A percentile compares a stretch with the other conserved stretches of the same genome.
These are phyloP conservation scores for Chrosomus eos DNA, from an alignment of 2,797 vertebrate species.

Conservation along the genomic window DNA sequence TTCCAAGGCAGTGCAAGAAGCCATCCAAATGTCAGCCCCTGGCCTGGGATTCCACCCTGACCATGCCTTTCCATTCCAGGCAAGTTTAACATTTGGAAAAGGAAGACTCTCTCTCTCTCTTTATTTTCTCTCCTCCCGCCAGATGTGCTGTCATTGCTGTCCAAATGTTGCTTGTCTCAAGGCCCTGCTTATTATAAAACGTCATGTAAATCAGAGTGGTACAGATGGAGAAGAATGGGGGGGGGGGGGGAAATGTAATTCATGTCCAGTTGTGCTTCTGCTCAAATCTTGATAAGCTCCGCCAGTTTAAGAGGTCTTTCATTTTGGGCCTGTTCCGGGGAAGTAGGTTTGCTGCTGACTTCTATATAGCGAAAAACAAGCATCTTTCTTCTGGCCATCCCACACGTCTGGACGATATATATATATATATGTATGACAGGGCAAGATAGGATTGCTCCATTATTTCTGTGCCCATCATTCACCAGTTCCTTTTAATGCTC, in stretches of 20 bases:
- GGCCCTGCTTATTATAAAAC: slow-evolving; percentile 45
- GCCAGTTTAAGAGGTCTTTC: slow-evolving; percentile 10
- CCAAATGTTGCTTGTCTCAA: slow-evolving; percentile 46
- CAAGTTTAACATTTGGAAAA: slow-evolving; percentile 60
- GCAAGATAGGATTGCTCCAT: slow-evolving; percentile 34
- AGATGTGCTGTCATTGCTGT: slow-evolving; percentile 51
- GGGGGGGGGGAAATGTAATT: not conserved
- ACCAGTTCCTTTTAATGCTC: slow-evolving; percentile 52
- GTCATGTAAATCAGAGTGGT: slow-evolving; percentile 41
- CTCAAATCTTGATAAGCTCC: slow-evolving; percentile 42
- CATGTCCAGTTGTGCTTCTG: slow-evolving; percentile 18
- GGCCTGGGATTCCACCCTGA: slow-evolving; percentile 54
- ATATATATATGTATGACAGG: slow-evolving; percentile 14
- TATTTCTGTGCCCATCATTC: slow-evolving; percentile 49
- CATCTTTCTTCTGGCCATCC: slow-evolving; percentile 12
- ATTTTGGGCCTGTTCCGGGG: slow-evolving; percentile 16
- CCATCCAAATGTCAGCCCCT: slow-evolving; percentile 63
- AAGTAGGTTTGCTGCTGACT: slow-evolving; percentile 29
- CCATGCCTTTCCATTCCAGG: slow-evolving; percentile 60
- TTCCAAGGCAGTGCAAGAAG: slow-evolving; percentile 50
- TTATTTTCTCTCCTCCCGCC: slow-evolving; percentile 35
- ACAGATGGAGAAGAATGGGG: not conserved
- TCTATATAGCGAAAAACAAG: slow-evolving; percentile 34
- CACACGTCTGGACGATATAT: slow-evolving; percentile 19
- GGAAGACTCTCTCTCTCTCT: slow-evolving; percentile 18